Base-by-base conservation (phyloP, 2,888 invertebrate species). In the Lasiommata megera region DNA sequence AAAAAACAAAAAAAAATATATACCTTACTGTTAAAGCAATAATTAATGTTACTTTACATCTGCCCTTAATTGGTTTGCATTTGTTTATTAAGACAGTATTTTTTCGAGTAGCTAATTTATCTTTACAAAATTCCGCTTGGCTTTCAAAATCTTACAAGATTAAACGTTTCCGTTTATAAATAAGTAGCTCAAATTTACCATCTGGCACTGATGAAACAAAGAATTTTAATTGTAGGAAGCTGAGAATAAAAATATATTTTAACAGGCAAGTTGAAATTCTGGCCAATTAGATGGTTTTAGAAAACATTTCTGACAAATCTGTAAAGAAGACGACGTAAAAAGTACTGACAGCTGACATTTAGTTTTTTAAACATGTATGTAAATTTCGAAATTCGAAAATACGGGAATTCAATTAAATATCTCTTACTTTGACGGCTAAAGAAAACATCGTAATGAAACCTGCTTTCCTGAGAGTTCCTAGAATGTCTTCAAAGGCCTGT, bases 81-180 rank as follows among this genome's bases (percentile, higher is more conserved):
- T 14, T 37, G 3, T 48, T 36, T 8, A 23, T 31, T 34, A 37
- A 37, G 23, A 12, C 18, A 18, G 29, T 48, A 18, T 23, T 36
- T 48, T 29, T 48, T 9, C n/a, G 48, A 18, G 17, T 12, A 31
- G 5, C 29, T 29, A 48, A 48, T 48, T 48, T 37, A 37, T 37
- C 14, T 37, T 23, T 12, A 23, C 14, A 23, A 48, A 37, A 23
- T 37, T 23, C 29, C 46, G 16, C 11, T 36, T 9, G 17, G 48
- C 36, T 23, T 37, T 37, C 36, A 48, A 37, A 48, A 37, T 37
- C 36, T 48, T 36, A 14, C 37, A 37, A 48, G 48, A 48, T 48
- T 48, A 48, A 48, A 48, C 23, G 48, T 18, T 48, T 16, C 36
- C 37, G 16, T 46, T 46, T 16, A 31, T 31, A 46, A 46, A 11